These are phyloP conservation scores for Drosophila fuyamai DNA, from an alignment of 1,140 invertebrate genomes.

Conservation along the genomic window DNA sequence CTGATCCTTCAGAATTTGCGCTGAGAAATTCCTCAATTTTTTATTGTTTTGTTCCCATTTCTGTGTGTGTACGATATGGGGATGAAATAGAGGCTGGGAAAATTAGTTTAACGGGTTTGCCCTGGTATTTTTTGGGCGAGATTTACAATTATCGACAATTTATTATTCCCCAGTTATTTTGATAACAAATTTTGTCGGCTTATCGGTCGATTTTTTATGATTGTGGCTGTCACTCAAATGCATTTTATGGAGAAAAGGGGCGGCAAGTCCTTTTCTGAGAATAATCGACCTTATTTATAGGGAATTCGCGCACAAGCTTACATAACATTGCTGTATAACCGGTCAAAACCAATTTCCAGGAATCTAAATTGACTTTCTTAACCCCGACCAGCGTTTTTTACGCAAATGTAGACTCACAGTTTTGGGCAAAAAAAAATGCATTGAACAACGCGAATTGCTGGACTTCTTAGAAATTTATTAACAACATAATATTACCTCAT, in stretches of 20 bases:
- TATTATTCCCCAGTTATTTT: constrained; percentile 28
- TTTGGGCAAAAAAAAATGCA: neutral
- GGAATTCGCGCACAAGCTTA: neutral
- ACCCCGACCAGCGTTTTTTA: constrained; percentile 7
- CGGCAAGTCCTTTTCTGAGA: neutral
- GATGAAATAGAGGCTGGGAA: constrained; percentile 38
- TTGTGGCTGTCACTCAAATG: neutral
- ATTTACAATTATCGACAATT: constrained; percentile 31
- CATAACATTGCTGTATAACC: constrained; percentile 5
- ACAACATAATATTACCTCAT: constrained; percentile 31
- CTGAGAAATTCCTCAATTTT: constrained; percentile 44
- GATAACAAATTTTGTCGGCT: constrained; percentile 40
- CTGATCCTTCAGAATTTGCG: constrained; percentile 59
- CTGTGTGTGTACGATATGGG: constrained; percentile 11
- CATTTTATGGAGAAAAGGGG: neutral
- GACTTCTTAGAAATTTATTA: neutral
- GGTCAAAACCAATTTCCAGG: neutral
- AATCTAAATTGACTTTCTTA: constrained; percentile 2
- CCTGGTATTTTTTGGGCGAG: constrained; percentile 5
- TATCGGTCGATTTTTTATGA: constrained; percentile 37
- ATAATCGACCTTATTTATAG: neutral
- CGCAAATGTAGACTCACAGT: constrained; percentile 10
- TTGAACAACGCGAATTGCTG: neutral
- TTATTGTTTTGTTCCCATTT: constrained; percentile 35
- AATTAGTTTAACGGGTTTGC: constrained; percentile 31